Conservation (phyloP, 2,113 vertebrate species). For the Pungitius pungitius region DNA sequence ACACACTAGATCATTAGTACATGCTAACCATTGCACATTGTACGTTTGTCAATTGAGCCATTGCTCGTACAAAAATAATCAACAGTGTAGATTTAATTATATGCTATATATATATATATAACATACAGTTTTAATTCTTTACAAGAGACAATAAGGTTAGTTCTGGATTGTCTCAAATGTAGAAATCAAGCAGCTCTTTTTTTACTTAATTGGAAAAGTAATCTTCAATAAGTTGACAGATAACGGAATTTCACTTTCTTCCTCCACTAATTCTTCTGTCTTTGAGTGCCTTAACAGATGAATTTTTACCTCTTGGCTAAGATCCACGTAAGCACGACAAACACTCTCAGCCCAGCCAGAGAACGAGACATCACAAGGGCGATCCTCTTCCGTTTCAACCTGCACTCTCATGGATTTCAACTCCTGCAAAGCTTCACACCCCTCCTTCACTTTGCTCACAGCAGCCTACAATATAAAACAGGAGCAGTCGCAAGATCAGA, state of each 20-base stretch:
- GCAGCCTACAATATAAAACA: constrained; percentile 75
- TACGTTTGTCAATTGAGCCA: not conserved
- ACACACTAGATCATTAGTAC: not conserved
- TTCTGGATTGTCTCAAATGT: not conserved
- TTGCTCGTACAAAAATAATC: not conserved
- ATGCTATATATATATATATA: not conserved
- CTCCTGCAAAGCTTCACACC: constrained; percentile 78
- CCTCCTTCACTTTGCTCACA: constrained; percentile 76
- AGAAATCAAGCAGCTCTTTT: no score
- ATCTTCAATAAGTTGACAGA: not conserved
- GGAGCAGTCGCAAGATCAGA: constrained; percentile 7
- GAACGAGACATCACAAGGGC: constrained; percentile 52
- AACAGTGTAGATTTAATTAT: not conserved
- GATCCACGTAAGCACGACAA: constrained; percentile 62
- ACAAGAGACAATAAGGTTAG: not conserved
- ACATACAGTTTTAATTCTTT: not conserved
- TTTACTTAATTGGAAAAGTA: not conserved
- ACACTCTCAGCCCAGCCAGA: constrained; percentile 59
- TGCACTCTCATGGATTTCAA: constrained; percentile 66
- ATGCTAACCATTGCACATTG: not conserved
- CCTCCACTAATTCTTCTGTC: not conserved
- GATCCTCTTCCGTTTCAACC: constrained; percentile 21
- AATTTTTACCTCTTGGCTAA: constrained; percentile 81
- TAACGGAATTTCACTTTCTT: not conserved
- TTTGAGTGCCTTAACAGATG: not conserved